Base-by-base conservation (phyloP, 2,797 vertebrate species). In the Acanthis flammea region DNA sequence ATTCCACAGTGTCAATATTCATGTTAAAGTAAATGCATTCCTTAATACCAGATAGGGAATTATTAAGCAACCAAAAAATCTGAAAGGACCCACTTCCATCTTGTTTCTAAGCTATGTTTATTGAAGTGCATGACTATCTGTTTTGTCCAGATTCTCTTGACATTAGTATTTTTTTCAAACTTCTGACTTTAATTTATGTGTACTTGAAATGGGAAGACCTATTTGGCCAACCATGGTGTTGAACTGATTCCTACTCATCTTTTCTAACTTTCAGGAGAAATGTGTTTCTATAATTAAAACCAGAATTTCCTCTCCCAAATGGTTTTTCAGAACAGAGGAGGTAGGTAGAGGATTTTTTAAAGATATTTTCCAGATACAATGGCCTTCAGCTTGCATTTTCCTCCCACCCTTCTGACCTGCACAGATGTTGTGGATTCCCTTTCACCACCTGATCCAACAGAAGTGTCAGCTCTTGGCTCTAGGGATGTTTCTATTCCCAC, bases 321-420 rank as follows among this genome's bases (percentile, higher is more conserved):
- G 6, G 7, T n/a, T 92, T 86, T 87, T 79, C 60, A 73, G 37
- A 92, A 67, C 9, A 93, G 23, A 93, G 23, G 28, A 91, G 45
- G 19, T 31, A 63, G 3, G n/a, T 16, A 84, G 35, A 67, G 10
- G 22, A 19, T 4, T 78, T 92, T 82, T 68, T 33, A 6, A 61
- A 89, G 2, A 12, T 44, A 71, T 42, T 94, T 79, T 77, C 70
- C 75, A 77, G 23, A 58, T 24, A 71, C 18, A 65, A 6, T 50
- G 45, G 75, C 45, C 53, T 86, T 89, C 50, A 75, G 31, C 62
- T 65, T 75, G 35, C 33, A 47, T 75, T 78, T 33, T 86, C 39
- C 60, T 84, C 42, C 65, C 65, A 86, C 30, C 75, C 17, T 81
- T 95, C 45, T 94, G 79, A 96, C 92, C 95, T 42, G 16, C 44